Conservation (phyloP, 2,797 vertebrate species). For the Naso thynnoides region DNA sequence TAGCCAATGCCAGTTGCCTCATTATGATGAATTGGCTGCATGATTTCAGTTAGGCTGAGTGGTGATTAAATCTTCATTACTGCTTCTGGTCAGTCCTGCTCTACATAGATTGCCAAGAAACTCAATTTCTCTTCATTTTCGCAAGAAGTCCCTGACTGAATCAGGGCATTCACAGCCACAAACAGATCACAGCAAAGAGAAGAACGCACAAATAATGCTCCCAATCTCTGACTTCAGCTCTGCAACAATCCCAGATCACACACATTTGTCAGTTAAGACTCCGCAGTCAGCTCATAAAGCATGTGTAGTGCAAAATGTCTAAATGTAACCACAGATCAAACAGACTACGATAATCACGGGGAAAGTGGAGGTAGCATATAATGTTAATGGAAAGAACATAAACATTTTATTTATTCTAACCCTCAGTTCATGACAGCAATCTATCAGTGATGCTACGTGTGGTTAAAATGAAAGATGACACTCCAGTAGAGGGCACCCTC, state of each 20-base stretch:
- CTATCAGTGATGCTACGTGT: not conserved
- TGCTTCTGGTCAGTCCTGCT: conserved; percentile 78
- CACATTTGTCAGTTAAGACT: conserved; percentile 13
- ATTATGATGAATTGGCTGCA: conserved; percentile 79
- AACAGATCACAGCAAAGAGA: conserved; percentile 67
- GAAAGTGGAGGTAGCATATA: not conserved
- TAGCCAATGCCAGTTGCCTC: conserved; percentile 66
- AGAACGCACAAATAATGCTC: conserved; percentile 40
- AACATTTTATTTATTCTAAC: not conserved
- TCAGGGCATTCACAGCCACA: conserved; percentile 67
- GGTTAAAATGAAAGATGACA: conserved; percentile 17
- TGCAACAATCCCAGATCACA: conserved; percentile 19
- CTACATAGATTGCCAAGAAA: conserved; percentile 74
- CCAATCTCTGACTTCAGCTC: conserved; percentile 47
- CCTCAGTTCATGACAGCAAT: not conserved
- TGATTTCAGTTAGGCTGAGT: conserved; percentile 75
- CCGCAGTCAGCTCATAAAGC: conserved; percentile 8
- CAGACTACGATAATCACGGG: not conserved
- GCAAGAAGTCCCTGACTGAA: conserved; percentile 72
- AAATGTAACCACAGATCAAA: not conserved
- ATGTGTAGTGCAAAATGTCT: not conserved
- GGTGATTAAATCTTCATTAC: conserved; percentile 87
- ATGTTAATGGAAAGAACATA: not conserved
- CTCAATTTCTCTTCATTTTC: conserved; percentile 80
- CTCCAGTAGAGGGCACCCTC: conserved; percentile 66